phyloP scores from a whole-genome alignment of 2,888 invertebrate species.

The Drosophila paramelanica region DNA sequence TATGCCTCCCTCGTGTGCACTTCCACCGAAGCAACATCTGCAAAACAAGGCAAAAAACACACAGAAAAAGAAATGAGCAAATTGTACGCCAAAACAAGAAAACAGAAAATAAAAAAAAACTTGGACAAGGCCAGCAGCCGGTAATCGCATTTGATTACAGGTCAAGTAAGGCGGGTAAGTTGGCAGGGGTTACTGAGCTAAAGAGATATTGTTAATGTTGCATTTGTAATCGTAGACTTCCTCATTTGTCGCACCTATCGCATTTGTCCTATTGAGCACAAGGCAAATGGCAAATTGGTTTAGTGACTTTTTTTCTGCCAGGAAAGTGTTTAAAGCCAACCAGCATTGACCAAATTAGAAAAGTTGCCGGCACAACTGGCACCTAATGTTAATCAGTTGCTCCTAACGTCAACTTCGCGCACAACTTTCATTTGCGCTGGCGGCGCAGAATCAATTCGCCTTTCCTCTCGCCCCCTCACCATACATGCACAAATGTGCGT shows the following conservation, averaged over 20 bases:
- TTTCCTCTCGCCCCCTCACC: background rate
- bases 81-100: slow-evolving; percentile 10
- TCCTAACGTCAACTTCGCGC: slow-evolving; percentile 21
- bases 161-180: slow-evolving; percentile 14
- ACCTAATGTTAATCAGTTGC: slow-evolving; percentile 40
- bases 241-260: slow-evolving; percentile 45
- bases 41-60: slow-evolving; percentile 55
- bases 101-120: slow-evolving; percentile 7
- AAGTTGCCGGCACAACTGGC: slow-evolving; percentile 43
- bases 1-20: slow-evolving; percentile 89
- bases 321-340: slow-evolving; percentile 59
- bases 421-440: slow-evolving; percentile 73
- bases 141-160: slow-evolving; percentile 71
- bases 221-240: slow-evolving; percentile 60
- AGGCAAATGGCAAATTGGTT: slow-evolving; percentile 48
- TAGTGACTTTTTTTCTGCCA: slow-evolving; percentile 31
- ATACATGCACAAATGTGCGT: slow-evolving; percentile 31
- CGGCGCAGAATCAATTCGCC: slow-evolving; percentile 63
- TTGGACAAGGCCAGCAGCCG: slow-evolving; percentile 51
- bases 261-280: slow-evolving; percentile 35
- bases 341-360: slow-evolving; percentile 72
- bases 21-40: slow-evolving; percentile 78
- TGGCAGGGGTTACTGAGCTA: slow-evolving; percentile 6
- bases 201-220: slow-evolving; percentile 1
- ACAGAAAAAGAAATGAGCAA: slow-evolving; percentile 32